These are phyloP conservation scores for Calliopum simillimum DNA, from an alignment of 2,888 invertebrate species.

Conservation along the genomic window DNA sequence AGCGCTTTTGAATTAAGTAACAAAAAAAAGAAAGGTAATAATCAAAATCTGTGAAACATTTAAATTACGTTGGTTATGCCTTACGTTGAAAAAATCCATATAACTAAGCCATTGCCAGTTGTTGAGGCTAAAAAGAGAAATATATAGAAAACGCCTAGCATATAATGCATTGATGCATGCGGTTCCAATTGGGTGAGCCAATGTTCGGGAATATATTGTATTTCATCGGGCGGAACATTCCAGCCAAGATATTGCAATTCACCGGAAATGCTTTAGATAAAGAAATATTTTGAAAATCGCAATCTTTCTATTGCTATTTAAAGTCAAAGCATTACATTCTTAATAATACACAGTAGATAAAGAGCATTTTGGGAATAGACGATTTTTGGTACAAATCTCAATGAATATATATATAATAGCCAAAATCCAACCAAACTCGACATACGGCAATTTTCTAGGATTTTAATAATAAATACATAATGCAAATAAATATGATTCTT, in stretches of 20 bases:
- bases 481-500: too few species aligned
- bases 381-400: too few species aligned
- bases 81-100: slow-evolving; percentile 70
- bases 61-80: neutral
- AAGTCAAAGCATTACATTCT: neutral
- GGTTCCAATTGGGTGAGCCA: slow-evolving; percentile 85
- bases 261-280: slow-evolving; percentile 45
- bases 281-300: neutral
- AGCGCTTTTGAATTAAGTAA: slow-evolving; percentile 51
- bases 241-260: slow-evolving; percentile 74
- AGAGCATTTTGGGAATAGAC: too few species aligned
- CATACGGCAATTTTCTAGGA: too few species aligned
- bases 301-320: neutral
- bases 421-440: too few species aligned
- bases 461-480: too few species aligned
- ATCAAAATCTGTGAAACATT: neutral
- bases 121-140: slow-evolving; percentile 80
- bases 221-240: slow-evolving; percentile 80
- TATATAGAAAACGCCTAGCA: slow-evolving; percentile 80
- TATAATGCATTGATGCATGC: slow-evolving; percentile 81
- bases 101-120: slow-evolving; percentile 84
- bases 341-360: too few species aligned
- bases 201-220: slow-evolving; percentile 81
- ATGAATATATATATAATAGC: too few species aligned
- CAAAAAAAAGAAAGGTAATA: neutral